These are phyloP conservation scores for Typhlichthys eigenmanni DNA, from an alignment of 2,797 vertebrate species.

Conservation along the genomic window DNA sequence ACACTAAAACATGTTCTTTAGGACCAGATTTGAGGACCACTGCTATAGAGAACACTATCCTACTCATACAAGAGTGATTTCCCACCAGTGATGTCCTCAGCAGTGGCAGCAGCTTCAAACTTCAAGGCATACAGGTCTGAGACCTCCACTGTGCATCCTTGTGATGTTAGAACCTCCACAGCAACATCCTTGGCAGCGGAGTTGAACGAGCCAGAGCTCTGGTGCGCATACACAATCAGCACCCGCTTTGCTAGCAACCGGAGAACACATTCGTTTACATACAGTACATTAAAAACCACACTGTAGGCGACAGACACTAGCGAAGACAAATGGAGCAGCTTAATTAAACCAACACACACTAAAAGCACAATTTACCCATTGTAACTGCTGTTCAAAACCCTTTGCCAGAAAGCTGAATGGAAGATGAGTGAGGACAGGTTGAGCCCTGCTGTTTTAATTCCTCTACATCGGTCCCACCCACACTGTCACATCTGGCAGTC, in stretches of 20 bases:
- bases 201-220: conserved; percentile 82
- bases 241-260: conserved; percentile 71
- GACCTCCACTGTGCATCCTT: conserved; percentile 76
- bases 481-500: conserved; percentile 39
- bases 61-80: neutral
- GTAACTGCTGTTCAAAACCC: neutral
- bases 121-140: conserved; percentile 86
- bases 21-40: no score
- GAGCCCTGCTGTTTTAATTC: conserved; percentile 35
- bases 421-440: neutral
- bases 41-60: neutral
- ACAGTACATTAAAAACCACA: neutral
- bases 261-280: neutral
- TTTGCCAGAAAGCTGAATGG: fast-evolving
- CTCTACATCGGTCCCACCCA: neutral
- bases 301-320: no score
- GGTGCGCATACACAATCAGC: conserved; percentile 85
- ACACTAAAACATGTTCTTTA: no score
- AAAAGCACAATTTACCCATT: conserved; percentile 39
- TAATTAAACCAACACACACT: neutral
- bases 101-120: conserved; percentile 83
- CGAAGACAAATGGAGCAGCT: no score
- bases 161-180: conserved; percentile 71
- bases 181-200: conserved; percentile 77
- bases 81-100: conserved; percentile 80